phyloP scores from a whole-genome alignment of 2,113 vertebrate genomes.

The Colius striatus region DNA sequence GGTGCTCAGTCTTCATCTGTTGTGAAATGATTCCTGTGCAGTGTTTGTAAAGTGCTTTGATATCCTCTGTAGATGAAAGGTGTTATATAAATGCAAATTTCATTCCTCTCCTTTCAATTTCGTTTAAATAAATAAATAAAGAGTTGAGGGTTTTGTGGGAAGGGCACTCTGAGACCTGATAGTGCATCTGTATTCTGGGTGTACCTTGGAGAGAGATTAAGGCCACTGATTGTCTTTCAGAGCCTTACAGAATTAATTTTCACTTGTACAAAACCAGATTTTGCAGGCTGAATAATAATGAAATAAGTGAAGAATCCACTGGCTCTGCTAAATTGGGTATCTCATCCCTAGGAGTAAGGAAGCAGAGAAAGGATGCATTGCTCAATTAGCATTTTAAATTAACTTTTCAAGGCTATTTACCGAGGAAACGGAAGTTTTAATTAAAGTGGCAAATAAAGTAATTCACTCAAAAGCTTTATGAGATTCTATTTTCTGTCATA shows the following conservation, averaged over 20 bases:
- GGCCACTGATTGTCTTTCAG: slow-evolving; percentile 57
- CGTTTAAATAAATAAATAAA: slow-evolving; percentile 66
- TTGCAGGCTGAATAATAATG: slow-evolving; percentile 64
- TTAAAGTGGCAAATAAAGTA: slow-evolving; percentile 69
- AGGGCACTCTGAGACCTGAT: background rate
- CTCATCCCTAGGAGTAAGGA: slow-evolving; percentile 41
- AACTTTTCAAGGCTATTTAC: slow-evolving; percentile 67
- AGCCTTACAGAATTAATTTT: slow-evolving; percentile 67
- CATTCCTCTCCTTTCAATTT: slow-evolving; percentile 30
- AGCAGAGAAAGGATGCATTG: slow-evolving; percentile 3
- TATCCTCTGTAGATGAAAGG: slow-evolving; percentile 44
- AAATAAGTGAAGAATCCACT: slow-evolving; percentile 21
- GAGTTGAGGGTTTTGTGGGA: background rate
- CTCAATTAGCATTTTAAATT: slow-evolving; percentile 67
- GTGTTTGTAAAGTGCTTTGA: slow-evolving; percentile 25
- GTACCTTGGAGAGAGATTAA: slow-evolving; percentile 8
- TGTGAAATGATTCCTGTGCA: background rate
- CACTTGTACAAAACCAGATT: background rate
- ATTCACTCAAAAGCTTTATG: slow-evolving; percentile 48
- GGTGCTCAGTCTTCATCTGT: background rate
- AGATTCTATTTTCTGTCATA: slow-evolving; percentile 14
- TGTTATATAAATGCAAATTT: slow-evolving; percentile 66
- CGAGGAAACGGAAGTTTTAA: slow-evolving; percentile 73
- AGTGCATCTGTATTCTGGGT: slow-evolving; percentile 37
- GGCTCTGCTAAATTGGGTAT: slow-evolving; percentile 23